Evolutionary conservation across 2,113 vertebrate genomes (phyloP).

Genomic region (Uria lomvia): DNA sequence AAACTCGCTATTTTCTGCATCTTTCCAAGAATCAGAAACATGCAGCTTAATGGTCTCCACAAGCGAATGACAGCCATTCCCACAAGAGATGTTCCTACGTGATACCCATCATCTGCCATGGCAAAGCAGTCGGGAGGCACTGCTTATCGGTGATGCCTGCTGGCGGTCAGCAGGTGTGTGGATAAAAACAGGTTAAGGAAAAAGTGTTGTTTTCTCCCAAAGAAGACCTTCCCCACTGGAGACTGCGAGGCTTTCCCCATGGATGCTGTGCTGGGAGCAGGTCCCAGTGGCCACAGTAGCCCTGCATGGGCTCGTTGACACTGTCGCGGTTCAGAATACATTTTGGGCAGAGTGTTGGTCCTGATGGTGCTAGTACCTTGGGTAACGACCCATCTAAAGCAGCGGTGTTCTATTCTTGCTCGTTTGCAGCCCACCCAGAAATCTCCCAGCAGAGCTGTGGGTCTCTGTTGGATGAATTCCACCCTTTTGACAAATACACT

Average conservation of each 20-base stretch:
- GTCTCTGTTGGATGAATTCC: background rate
- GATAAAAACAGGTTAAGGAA: background rate
- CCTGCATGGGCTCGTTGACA: background rate
- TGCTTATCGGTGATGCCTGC: background rate
- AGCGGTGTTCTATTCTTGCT: background rate
- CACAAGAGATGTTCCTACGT: background rate
- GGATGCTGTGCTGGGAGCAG: background rate
- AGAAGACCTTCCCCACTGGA: background rate
- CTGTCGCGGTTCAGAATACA: background rate
- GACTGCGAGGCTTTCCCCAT: background rate
- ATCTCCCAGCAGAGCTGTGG: background rate
- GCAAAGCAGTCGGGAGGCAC: background rate
- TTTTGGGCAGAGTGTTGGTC: background rate
- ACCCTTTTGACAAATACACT: background rate
- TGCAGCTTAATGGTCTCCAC: background rate
- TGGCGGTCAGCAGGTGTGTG: background rate
- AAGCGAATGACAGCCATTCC: background rate
- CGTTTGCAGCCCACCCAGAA: background rate
- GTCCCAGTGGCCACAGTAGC: background rate
- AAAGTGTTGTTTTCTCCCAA: background rate
- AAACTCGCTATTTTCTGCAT: background rate
- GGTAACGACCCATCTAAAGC: background rate
- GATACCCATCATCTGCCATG: background rate
- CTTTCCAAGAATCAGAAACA: background rate
- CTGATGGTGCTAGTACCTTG: background rate